Base-by-base conservation (phyloP, 1,140 invertebrate genomes). In the Sarcophaga peregrina region DNA sequence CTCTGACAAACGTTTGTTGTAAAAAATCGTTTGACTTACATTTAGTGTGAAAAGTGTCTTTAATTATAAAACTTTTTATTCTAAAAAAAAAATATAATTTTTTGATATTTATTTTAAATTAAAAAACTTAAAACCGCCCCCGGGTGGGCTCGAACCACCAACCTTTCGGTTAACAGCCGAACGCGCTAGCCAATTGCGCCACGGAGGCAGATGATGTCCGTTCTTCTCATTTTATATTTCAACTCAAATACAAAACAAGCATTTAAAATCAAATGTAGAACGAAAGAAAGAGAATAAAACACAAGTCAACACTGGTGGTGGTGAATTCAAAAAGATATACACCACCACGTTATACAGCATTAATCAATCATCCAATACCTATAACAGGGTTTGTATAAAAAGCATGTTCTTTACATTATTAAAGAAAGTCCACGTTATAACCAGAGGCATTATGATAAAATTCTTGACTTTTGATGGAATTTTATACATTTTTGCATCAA, bases 101-200 rank as follows among this genome's bases (percentile, higher is more conserved):
- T n/a, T n/a, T n/a, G n/a, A n/a, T n/a, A n/a, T n/a, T n/a, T n/a
- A n/a, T n/a, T n/a, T n/a, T n/a, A n/a, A n/a, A n/a, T n/a, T n/a
- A n/a, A n/a, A n/a, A n/a, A n/a, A n/a, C n/a, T n/a, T n/a, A n/a
- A n/a, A n/a, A 0, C 5, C 92, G 91, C 92, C 92, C 91, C 92
- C 92, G 92, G 94, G 94, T 95, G 94, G 94, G 93, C 93, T 95
- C 93, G 95, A 95, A 95, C 94, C 94, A 95, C 94, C 94, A 95
- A 95, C 94, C 94, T 95, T 95, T 94, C 93, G 93, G 93, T 94
- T 94, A 94, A 94, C 93, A 94, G 93, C 93, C 93, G 93, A 94
- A 94, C 95, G 95, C 95, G 94, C 94, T 95, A 94, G 92, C 94
- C 94, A 86, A 95, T 95, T 95, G 94, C 94, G 94, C 94, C 94